Evolutionary conservation across 2,888 invertebrate genomes (phyloP).

Genomic region (Lepidochrysops patricia): DNA sequence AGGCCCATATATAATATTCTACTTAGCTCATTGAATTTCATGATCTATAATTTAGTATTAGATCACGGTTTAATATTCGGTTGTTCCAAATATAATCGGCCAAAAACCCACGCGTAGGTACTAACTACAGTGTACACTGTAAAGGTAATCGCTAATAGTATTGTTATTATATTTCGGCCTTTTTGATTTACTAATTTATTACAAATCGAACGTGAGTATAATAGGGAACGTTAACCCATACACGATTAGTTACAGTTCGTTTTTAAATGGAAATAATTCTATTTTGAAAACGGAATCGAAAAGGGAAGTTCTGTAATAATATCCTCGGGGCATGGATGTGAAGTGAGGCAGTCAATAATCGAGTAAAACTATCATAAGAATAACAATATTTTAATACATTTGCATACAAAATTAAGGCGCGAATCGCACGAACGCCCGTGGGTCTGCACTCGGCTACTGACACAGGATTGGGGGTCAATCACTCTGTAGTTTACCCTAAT

Average conservation of each 20-base stretch:
- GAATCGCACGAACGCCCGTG: slow-evolving; percentile 63
- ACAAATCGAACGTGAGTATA: background rate
- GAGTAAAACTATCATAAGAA: slow-evolving; percentile 31
- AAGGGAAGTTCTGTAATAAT: slow-evolving; percentile 34
- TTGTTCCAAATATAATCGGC: background rate
- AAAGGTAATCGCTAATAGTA: background rate
- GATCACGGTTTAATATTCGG: background rate
- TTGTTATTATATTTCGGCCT: background rate
- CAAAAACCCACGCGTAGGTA: background rate
- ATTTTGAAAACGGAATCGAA: slow-evolving; percentile 28
- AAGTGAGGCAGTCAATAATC: slow-evolving; percentile 50
- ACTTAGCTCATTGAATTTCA: background rate
- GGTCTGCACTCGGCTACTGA: slow-evolving; percentile 63
- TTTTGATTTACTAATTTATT: slow-evolving; percentile 8
- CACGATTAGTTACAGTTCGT: background rate
- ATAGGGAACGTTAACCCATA: background rate
- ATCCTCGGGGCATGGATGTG: slow-evolving; percentile 36
- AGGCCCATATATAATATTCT: slow-evolving; percentile 1
- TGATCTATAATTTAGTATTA: slow-evolving; percentile 1
- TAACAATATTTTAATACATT: slow-evolving; percentile 41
- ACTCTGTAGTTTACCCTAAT: slow-evolving; percentile 2
- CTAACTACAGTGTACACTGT: too few species aligned
- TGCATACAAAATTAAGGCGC: slow-evolving; percentile 66
- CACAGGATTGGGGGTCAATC: background rate
- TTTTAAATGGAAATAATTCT: slow-evolving; percentile 6